Evolutionary conservation across 2,113 vertebrate genomes (phyloP).

Genomic region (Odocoileus virginianus): DNA sequence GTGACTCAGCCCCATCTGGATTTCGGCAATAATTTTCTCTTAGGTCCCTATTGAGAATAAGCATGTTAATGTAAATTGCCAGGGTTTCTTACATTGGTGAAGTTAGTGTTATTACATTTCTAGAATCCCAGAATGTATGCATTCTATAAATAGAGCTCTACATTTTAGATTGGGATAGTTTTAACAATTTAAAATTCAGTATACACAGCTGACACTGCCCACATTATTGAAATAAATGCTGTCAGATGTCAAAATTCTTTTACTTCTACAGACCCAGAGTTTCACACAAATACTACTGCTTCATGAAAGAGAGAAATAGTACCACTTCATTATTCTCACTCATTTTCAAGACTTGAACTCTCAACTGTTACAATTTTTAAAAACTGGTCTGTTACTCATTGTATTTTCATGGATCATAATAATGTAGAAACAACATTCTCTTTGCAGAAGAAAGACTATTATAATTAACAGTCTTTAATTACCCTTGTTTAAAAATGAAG

Average conservation of each 20-base stretch:
- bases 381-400: neutral
- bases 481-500: neutral
- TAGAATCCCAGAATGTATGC: neutral
- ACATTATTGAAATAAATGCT: slow-evolving; percentile 5
- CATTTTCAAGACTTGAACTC: neutral
- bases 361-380: neutral
- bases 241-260: neutral
- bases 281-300: neutral
- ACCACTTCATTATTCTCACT: neutral
- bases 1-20: slow-evolving; percentile 94
- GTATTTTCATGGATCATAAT: neutral
- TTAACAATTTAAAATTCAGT: neutral
- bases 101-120: neutral
- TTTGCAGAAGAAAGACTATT: neutral
- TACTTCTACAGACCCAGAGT: neutral
- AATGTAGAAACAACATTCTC: neutral
- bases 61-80: slow-evolving; percentile 54
- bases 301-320: neutral
- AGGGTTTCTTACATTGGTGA: neutral
- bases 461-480: neutral
- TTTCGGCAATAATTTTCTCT: slow-evolving; percentile 98
- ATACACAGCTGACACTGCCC: neutral
- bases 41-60: slow-evolving; percentile 87
- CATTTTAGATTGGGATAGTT: neutral
- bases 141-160: neutral